phyloP scores from a whole-genome alignment of 2,113 vertebrate genomes.

The Choloepus hoffmanni region DNA sequence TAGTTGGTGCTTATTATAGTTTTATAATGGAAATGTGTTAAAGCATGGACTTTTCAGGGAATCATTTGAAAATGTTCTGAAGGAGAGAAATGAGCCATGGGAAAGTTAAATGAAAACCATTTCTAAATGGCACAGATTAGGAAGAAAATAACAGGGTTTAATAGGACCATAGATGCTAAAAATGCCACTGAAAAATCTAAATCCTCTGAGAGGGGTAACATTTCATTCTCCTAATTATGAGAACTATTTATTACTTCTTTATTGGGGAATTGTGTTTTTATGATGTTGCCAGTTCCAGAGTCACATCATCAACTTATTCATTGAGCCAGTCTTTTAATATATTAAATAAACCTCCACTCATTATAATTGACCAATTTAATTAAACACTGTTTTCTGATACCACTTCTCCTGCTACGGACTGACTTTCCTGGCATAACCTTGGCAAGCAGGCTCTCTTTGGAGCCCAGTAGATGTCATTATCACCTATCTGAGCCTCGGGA shows the following conservation, averaged over 20 bases:
- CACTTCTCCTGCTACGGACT: neutral
- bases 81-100: constrained; percentile 74
- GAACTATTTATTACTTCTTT: constrained; percentile 67
- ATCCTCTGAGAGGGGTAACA: constrained; percentile 41
- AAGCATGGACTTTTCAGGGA: constrained; percentile 52
- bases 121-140: constrained; percentile 75
- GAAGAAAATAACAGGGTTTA: constrained; percentile 73
- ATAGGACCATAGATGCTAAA: constrained; percentile 61
- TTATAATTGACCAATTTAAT: constrained; percentile 30
- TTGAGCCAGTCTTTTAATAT: constrained; percentile 45
- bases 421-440: neutral
- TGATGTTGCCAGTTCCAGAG: constrained; percentile 58
- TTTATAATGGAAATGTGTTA: constrained; percentile 71
- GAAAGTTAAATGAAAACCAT: constrained; percentile 79
- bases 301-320: constrained; percentile 66
- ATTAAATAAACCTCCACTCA: constrained; percentile 55
- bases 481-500: neutral
- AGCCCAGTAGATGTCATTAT: neutral
- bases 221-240: constrained; percentile 64
- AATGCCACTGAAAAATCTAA: constrained; percentile 57
- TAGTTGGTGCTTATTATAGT: constrained; percentile 61
- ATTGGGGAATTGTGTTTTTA: constrained; percentile 42
- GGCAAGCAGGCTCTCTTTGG: neutral
- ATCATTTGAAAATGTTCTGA: constrained; percentile 68
- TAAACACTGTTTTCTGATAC: constrained; percentile 14